phyloP scores from a whole-genome alignment of 2,888 invertebrate species.

The Chrysodeixis includens region DNA sequence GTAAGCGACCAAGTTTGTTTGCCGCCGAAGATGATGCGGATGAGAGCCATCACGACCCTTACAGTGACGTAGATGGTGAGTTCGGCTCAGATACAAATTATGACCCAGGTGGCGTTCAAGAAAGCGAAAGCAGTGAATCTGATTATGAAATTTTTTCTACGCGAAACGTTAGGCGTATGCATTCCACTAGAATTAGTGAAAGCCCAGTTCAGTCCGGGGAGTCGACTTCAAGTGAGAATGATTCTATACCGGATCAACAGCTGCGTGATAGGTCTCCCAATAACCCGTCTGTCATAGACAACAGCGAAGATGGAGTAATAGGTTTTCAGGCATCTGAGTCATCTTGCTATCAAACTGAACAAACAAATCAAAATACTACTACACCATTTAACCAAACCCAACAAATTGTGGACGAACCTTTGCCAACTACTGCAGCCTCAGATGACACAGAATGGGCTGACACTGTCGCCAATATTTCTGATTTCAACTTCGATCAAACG shows the following conservation, averaged over 20 bases:
- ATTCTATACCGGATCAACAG: too few relatives aligned
- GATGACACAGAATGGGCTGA: slow-evolving; percentile 2
- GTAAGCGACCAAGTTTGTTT: neutral
- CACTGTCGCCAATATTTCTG: neutral
- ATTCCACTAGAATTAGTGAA: slow-evolving; percentile 1
- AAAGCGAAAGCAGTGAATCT: too few relatives aligned
- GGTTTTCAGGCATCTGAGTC: slow-evolving; percentile 2
- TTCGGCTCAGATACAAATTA: too few relatives aligned
- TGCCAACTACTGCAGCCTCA: slow-evolving; percentile 2
- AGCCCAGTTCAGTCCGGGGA: neutral
- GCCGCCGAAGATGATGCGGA: slow-evolving; percentile 2
- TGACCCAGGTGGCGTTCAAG: too few relatives aligned
- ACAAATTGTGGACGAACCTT: too few relatives aligned
- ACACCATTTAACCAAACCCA: neutral
- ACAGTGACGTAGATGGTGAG: too few relatives aligned
- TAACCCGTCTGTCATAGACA: too few relatives aligned
- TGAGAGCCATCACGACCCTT: too few relatives aligned
- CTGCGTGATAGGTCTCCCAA: too few relatives aligned
- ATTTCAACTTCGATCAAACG: too few relatives aligned
- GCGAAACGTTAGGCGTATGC: neutral
- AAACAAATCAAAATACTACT: slow-evolving; percentile 1
- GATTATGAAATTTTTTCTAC: too few relatives aligned
- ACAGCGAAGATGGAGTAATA: slow-evolving; percentile 5
- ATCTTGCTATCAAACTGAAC: slow-evolving; percentile 2
- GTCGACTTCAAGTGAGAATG: slow-evolving; percentile 1